Evolutionary conservation across 2,113 vertebrate species (phyloP).

Genomic region (Xiphophorus couchianus): DNA sequence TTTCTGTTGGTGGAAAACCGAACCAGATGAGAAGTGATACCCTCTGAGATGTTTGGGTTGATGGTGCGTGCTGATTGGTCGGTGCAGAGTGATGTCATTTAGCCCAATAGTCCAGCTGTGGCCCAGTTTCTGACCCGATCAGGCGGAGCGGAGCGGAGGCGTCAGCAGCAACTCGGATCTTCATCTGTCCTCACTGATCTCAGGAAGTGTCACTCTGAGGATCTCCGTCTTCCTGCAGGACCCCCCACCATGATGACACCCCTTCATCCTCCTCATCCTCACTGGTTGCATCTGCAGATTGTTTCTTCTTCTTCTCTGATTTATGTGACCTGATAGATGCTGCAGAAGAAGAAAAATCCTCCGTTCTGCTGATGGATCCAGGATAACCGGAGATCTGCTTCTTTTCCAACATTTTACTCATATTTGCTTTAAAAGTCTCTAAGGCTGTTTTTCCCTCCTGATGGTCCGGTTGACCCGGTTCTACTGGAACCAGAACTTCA

Average conservation of each 20-base stretch:
- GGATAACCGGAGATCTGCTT: background rate
- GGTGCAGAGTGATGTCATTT: background rate
- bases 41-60: background rate
- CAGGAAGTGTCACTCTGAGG: slow-evolving; percentile 25
- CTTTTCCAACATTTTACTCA: background rate
- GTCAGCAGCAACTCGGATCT: slow-evolving; percentile 3
- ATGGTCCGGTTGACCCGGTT: background rate
- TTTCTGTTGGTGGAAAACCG: too few relatives aligned
- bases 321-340: too few relatives aligned
- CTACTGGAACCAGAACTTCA: too few relatives aligned
- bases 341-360: background rate
- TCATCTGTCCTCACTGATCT: slow-evolving; percentile 25
- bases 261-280: background rate
- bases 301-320: background rate
- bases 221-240: slow-evolving; percentile 14
- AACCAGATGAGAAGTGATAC: background rate
- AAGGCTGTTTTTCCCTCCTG: background rate
- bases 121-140: background rate
- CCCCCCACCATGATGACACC: background rate
- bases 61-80: background rate
- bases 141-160: background rate
- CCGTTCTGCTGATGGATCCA: background rate
- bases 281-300: background rate
- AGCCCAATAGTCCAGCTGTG: fast-evolving
- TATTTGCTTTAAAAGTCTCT: background rate